Percentiles rank a stretch among this genome's conserved stretches.
Conservation (phyloP, 2,797 vertebrate species). For the Coregonus suidteri region DNA sequence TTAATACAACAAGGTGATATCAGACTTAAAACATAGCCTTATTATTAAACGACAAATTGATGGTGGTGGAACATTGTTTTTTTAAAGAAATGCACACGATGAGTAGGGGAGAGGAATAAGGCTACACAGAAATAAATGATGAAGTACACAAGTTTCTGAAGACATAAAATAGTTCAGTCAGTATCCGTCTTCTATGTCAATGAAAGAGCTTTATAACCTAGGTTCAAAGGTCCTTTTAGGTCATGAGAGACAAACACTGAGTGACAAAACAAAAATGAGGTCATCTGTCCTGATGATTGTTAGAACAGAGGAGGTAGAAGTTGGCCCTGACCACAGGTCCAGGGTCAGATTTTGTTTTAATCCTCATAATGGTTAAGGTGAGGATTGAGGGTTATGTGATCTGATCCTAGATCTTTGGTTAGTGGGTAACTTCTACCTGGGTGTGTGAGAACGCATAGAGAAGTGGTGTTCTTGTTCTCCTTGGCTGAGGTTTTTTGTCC, state of each 20-base stretch:
- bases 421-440: constrained; percentile 38
- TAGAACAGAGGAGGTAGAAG: constrained; percentile 26
- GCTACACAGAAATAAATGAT: constrained; percentile 56
- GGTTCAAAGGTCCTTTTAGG: constrained; percentile 32
- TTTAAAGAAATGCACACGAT: constrained; percentile 1
- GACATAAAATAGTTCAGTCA: constrained; percentile 71
- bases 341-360: constrained; percentile 31
- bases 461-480: constrained; percentile 76
- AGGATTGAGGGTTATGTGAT: constrained; percentile 23
- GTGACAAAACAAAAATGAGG: constrained; percentile 61
- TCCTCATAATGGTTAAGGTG: constrained; percentile 19
- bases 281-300: constrained; percentile 34
- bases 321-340: constrained; percentile 36
- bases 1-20: constrained; percentile 69
- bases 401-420: constrained; percentile 43
- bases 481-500: constrained; percentile 77
- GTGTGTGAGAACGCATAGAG: constrained; percentile 46
- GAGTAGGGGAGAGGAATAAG: constrained; percentile 18
- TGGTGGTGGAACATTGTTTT: constrained; percentile 18
- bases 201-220: constrained; percentile 69
- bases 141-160: constrained; percentile 56
- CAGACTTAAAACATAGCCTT: constrained; percentile 11
- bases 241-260: constrained; percentile 69
- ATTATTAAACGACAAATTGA: constrained; percentile 22
- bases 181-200: constrained; percentile 77